Percentiles rank a stretch among this genome's conserved stretches.
phyloP scores from a whole-genome alignment of 64 coral and sea anemone genomes.

The Anthopleura sola region DNA sequence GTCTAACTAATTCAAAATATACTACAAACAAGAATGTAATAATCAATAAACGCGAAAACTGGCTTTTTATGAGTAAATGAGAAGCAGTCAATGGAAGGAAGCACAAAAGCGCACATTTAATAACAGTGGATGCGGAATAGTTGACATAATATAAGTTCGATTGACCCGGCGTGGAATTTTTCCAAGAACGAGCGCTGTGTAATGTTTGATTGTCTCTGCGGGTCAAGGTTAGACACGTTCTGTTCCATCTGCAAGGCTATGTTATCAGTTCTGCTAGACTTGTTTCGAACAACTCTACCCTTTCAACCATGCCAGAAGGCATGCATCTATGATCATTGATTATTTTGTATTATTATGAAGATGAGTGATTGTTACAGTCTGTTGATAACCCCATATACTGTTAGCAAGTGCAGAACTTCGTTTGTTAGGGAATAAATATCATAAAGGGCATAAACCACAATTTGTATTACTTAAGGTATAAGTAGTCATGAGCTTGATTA shows the following conservation, averaged over 20 bases:
- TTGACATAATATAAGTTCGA: background rate
- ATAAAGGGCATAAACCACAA: background rate
- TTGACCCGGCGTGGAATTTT: background rate
- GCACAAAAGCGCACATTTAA: background rate
- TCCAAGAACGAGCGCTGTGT: background rate
- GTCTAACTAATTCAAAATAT: background rate
- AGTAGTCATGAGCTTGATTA: background rate
- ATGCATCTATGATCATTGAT: too few species aligned
- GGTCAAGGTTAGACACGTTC: conserved; percentile 9
- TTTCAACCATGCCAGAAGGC: too few species aligned
- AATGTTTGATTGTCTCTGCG: background rate
- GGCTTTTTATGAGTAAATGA: background rate
- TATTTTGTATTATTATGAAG: background rate
- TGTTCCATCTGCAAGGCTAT: background rate
- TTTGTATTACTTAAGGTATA: background rate
- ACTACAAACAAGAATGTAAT: background rate
- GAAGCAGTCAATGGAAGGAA: background rate
- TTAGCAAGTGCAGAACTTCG: background rate
- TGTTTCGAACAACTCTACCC: too few species aligned
- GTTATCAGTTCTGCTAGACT: background rate
- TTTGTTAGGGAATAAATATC: too few species aligned
- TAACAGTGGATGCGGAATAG: background rate
- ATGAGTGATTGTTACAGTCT: background rate
- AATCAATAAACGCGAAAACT: background rate
- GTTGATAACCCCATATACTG: background rate